Evolutionary conservation across 2,797 vertebrate genomes (phyloP).

Genomic region (Notamacropus eugenii): DNA sequence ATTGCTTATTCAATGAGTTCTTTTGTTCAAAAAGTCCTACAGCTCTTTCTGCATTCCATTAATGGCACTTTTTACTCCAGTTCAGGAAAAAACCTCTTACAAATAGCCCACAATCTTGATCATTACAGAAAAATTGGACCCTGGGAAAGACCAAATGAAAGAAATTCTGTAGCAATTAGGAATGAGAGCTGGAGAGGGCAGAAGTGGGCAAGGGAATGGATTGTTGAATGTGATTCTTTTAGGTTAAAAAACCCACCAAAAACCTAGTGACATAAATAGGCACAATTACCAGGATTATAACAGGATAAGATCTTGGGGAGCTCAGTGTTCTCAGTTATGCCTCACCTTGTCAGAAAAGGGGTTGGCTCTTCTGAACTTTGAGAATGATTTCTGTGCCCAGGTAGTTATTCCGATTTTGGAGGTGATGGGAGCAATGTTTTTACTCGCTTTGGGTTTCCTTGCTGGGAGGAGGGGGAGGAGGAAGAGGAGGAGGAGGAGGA

Average conservation of each 20-base stretch:
- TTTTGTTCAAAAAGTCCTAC: constrained; percentile 63
- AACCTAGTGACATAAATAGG: neutral
- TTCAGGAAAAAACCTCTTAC: neutral
- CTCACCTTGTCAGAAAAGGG: neutral
- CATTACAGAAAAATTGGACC: neutral
- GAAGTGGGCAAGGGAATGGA: neutral
- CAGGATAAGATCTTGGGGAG: neutral
- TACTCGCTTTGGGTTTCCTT: neutral
- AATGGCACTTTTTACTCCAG: neutral
- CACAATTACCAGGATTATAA: neutral
- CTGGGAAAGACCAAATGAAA: neutral
- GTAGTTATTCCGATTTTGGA: neutral
- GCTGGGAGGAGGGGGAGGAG: neutral
- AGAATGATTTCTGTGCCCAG: neutral
- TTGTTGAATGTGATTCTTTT: neutral
- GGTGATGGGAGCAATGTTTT: neutral
- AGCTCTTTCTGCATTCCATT: neutral
- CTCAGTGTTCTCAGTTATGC: neutral
- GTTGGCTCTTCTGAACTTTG: neutral
- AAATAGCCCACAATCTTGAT: neutral
- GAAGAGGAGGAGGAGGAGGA: neutral
- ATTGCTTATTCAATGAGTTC: constrained; percentile 80
- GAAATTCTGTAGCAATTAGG: neutral
- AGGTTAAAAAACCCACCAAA: neutral
- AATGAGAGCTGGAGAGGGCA: neutral